A percentile compares a stretch with the other conserved stretches of the same genome.
phyloP scores from a whole-genome alignment of 2,797 vertebrate genomes.

The Chiroxiphia lanceolata region DNA sequence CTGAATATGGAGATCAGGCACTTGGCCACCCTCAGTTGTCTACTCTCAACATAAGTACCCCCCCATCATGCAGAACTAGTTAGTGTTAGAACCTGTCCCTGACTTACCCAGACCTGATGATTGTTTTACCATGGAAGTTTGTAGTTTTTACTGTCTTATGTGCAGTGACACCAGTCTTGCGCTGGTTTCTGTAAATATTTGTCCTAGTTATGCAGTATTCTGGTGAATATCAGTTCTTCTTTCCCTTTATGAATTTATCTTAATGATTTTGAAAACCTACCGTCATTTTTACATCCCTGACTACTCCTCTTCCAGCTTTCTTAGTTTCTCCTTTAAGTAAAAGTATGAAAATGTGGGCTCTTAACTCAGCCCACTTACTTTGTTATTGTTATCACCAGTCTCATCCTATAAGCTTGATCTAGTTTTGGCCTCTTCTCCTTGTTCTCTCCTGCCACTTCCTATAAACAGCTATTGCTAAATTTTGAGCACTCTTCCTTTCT shows the following conservation, averaged over 20 bases:
- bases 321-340: not conserved
- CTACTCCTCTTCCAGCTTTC: not conserved
- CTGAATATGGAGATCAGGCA: fast-evolving
- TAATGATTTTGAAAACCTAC: not conserved
- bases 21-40: too few species aligned
- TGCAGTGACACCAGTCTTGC: not conserved
- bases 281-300: fast-evolving
- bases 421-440: not conserved
- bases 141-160: not conserved
- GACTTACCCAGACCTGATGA: not conserved
- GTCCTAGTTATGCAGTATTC: not conserved
- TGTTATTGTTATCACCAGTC: not conserved
- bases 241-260: not conserved
- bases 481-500: not conserved
- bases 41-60: not conserved
- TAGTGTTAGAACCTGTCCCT: not conserved
- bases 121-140: not conserved
- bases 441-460: not conserved
- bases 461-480: not conserved
- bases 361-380: not conserved
- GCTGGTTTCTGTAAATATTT: not conserved
- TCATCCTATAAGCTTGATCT: not conserved
- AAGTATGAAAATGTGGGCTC: not conserved
- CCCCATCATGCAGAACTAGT: not conserved
- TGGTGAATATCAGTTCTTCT: not conserved